Percentiles rank a stretch among this genome's conserved stretches.
These are phyloP conservation scores for Leptogaster cylindrica DNA, from an alignment of 2,888 invertebrate species.

Conservation along the genomic window DNA sequence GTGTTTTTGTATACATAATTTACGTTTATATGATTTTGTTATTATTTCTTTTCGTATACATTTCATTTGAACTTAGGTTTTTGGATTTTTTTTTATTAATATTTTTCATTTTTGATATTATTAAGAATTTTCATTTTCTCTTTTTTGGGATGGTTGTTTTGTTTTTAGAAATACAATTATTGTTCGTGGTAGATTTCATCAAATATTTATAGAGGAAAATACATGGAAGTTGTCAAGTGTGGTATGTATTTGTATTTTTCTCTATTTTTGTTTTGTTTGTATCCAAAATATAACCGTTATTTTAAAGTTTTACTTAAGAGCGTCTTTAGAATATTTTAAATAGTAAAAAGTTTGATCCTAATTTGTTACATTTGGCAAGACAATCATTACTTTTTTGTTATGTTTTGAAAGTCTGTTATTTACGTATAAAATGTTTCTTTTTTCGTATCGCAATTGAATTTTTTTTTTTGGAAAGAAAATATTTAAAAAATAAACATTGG, in stretches of 20 bases:
- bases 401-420: slow-evolving; percentile 26
- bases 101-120: background rate
- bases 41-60: slow-evolving; percentile 57
- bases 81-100: slow-evolving; percentile 46
- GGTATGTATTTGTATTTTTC: slow-evolving; percentile 2
- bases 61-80: slow-evolving; percentile 63
- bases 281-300: slow-evolving; percentile 35
- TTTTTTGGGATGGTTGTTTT: too few species aligned
- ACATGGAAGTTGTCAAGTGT: slow-evolving; percentile 3
- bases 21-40: slow-evolving; percentile 46
- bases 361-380: slow-evolving; percentile 31
- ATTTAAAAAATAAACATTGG: slow-evolving; percentile 1
- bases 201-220: slow-evolving; percentile 6
- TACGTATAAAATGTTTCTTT: slow-evolving; percentile 36
- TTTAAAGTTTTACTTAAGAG: slow-evolving; percentile 15
- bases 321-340: slow-evolving; percentile 28
- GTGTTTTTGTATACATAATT: slow-evolving; percentile 48
- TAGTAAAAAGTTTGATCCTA: slow-evolving; percentile 31
- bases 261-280: slow-evolving; percentile 21
- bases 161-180: too few species aligned
- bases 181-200: too few species aligned
- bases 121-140: slow-evolving; percentile 45
- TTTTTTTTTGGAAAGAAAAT: slow-evolving; percentile 17
- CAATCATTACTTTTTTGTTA: slow-evolving; percentile 3
- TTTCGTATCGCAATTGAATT: slow-evolving; percentile 30